Evolutionary conservation across 2,888 invertebrate genomes (phyloP).

Genomic region (Stramonita haemastoma): DNA sequence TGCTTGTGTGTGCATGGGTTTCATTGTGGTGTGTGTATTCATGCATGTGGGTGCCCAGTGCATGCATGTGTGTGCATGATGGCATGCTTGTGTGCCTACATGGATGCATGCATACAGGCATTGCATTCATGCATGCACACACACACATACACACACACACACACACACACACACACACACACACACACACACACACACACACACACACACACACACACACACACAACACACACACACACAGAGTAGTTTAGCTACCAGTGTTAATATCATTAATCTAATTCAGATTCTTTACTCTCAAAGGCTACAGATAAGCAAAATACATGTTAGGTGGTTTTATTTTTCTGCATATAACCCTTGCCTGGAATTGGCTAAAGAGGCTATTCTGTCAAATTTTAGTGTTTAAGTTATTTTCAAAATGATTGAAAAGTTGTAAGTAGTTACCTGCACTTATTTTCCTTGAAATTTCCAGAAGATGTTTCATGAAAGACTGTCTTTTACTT

Average conservation of each 20-base stretch:
- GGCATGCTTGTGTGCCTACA: neutral
- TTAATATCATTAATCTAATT: neutral
- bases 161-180: neutral
- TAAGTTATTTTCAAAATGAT: no score
- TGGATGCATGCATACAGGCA: neutral
- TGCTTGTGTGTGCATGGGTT: neutral
- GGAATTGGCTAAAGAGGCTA: no score
- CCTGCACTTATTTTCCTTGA: no score
- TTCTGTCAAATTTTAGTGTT: no score
- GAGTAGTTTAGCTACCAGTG: neutral
- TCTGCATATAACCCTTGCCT: no score
- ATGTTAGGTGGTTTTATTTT: neutral
- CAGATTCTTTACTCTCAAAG: neutral
- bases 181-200: neutral
- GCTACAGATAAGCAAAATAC: neutral
- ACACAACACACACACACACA: conserved; percentile 13
- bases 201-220: neutral
- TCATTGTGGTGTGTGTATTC: neutral
- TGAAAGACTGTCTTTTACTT: no score
- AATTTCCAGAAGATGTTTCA: no score
- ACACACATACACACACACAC: neutral
- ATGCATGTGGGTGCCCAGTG: neutral
- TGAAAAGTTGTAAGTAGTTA: no score
- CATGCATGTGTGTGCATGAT: neutral
- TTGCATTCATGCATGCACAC: neutral